These are phyloP conservation scores for Catharus fuscescens DNA, from an alignment of 2,113 vertebrate genomes.

Conservation along the genomic window DNA sequence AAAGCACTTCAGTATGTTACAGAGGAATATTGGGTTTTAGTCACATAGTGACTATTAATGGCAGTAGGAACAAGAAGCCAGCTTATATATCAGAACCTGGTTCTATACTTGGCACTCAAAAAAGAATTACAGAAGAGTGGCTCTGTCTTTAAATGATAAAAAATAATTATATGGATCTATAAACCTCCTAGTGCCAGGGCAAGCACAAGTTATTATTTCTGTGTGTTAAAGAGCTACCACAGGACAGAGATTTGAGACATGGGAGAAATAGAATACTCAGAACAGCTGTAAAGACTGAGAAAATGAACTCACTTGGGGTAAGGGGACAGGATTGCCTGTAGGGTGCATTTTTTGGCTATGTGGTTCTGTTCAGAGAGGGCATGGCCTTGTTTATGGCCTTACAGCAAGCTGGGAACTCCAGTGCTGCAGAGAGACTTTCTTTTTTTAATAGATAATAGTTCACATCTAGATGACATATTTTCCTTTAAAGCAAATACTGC, in stretches of 20 bases:
- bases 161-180: background rate
- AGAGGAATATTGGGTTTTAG: background rate
- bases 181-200: background rate
- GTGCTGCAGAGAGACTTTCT: background rate
- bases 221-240: background rate
- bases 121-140: background rate
- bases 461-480: constrained; percentile 13
- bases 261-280: background rate
- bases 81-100: background rate
- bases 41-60: background rate
- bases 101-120: background rate
- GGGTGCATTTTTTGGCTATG: background rate
- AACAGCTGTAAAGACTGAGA: background rate
- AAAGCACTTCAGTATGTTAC: background rate
- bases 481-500: constrained; percentile 7
- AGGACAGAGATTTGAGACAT: background rate
- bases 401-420: background rate
- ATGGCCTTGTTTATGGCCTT: background rate
- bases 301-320: background rate
- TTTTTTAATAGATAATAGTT: background rate
- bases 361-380: background rate
- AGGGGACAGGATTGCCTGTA: background rate
- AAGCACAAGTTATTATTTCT: accelerated
- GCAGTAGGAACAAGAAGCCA: background rate
- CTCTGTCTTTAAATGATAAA: background rate